Evolutionary conservation across 2,113 vertebrate genomes (phyloP).

Genomic region (Felis chaus): DNA sequence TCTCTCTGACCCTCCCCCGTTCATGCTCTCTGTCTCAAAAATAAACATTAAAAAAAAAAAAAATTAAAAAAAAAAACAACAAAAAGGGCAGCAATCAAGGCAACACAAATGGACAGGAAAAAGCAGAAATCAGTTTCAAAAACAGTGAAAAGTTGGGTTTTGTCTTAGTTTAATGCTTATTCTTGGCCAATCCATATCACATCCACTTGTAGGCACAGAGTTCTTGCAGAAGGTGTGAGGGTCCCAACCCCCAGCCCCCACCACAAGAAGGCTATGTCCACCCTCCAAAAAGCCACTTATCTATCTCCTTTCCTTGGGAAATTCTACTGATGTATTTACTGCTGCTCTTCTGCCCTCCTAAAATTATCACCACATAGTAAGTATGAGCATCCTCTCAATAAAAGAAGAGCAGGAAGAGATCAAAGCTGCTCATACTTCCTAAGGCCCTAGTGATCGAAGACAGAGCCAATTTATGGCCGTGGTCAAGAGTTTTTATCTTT

Average conservation of each 20-base stretch:
- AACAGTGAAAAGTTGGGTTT: neutral
- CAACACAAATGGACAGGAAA: neutral
- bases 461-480: slow-evolving; percentile 17
- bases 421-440: slow-evolving; percentile 7
- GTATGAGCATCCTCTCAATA: slow-evolving; percentile 48
- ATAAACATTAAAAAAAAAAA: too few relatives aligned
- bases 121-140: neutral
- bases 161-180: neutral
- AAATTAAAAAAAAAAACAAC: too few relatives aligned
- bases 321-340: neutral
- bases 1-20: too few relatives aligned
- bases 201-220: neutral
- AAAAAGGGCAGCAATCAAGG: neutral
- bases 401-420: neutral
- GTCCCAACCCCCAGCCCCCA: neutral
- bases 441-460: slow-evolving; percentile 20
- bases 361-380: slow-evolving; percentile 44
- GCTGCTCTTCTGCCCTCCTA: neutral
- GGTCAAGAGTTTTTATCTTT: slow-evolving; percentile 69
- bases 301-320: neutral
- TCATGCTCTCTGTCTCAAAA: too few relatives aligned
- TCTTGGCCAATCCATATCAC: neutral
- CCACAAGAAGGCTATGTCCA: neutral
- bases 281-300: neutral
- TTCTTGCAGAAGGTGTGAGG: neutral